These are phyloP conservation scores for Leptopilina boulardi DNA, from an alignment of 1,140 invertebrate genomes.

Conservation along the genomic window DNA sequence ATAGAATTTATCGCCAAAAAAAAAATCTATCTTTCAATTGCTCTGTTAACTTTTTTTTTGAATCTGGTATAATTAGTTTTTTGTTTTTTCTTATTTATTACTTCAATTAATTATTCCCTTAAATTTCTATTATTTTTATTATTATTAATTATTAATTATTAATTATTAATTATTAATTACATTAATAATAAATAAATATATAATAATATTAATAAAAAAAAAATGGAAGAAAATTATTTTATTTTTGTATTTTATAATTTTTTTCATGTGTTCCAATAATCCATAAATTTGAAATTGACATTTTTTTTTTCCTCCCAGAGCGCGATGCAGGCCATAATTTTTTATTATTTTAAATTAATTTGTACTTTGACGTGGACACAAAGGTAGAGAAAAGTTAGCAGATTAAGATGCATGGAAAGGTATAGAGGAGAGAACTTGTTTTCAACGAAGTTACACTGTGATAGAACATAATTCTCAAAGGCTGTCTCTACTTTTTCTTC, in stretches of 20 bases:
- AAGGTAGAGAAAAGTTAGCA: not conserved
- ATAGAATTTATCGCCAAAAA: not conserved
- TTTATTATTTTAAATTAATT: not conserved
- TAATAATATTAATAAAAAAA: no score
- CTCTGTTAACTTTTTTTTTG: not conserved
- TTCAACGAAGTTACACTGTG: not conserved
- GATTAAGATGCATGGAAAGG: constrained; percentile 16
- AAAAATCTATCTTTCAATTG: not conserved
- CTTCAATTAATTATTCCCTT: no score
- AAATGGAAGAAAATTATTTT: no score
- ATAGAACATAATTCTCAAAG: constrained; percentile 9
- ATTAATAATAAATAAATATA: no score
- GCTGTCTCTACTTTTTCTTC: not conserved
- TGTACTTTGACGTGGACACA: not conserved
- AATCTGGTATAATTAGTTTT: not conserved
- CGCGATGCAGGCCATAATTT: not conserved
- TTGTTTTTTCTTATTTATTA: no score
- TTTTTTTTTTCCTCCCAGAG: not conserved
- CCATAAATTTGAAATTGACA: not conserved
- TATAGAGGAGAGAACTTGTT: no score
- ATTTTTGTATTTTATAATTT: not conserved
- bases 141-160: no score
- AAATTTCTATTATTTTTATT: no score
- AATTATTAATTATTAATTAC: no score
- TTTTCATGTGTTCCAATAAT: not conserved